Evolutionary conservation across 2,113 vertebrate species (phyloP).

Genomic region (Brachypteracias leptosomus): DNA sequence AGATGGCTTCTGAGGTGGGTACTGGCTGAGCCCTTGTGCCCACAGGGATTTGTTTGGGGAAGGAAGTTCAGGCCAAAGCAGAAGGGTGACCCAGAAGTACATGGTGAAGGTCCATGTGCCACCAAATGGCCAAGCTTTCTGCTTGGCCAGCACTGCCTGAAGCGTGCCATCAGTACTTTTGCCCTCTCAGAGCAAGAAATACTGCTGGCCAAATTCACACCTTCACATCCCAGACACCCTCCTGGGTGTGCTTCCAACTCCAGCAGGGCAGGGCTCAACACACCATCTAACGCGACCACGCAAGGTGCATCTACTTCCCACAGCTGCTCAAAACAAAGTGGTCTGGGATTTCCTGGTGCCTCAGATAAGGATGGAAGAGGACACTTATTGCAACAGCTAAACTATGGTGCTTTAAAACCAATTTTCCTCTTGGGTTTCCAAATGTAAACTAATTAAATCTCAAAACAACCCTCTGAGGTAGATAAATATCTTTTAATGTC

Average conservation of each 20-base stretch:
- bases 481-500: conserved; percentile 44
- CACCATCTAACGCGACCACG: neutral
- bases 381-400: neutral
- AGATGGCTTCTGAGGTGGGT: neutral
- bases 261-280: neutral
- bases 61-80: neutral
- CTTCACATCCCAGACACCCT: neutral
- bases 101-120: neutral
- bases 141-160: neutral
- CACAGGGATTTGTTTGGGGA: neutral
- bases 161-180: neutral
- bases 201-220: neutral
- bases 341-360: neutral
- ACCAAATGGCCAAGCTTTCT: neutral
- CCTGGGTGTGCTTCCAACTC: neutral
- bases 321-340: neutral
- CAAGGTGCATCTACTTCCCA: neutral
- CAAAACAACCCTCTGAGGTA: conserved; percentile 52
- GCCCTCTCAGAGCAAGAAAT: neutral
- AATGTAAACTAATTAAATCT: conserved; percentile 4
- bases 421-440: neutral
- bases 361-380: neutral
- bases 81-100: neutral
- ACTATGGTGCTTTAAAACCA: neutral
- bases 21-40: neutral